Evolutionary conservation across 2,797 vertebrate genomes (phyloP).

Genomic region (Catamblyrhynchus diadema): DNA sequence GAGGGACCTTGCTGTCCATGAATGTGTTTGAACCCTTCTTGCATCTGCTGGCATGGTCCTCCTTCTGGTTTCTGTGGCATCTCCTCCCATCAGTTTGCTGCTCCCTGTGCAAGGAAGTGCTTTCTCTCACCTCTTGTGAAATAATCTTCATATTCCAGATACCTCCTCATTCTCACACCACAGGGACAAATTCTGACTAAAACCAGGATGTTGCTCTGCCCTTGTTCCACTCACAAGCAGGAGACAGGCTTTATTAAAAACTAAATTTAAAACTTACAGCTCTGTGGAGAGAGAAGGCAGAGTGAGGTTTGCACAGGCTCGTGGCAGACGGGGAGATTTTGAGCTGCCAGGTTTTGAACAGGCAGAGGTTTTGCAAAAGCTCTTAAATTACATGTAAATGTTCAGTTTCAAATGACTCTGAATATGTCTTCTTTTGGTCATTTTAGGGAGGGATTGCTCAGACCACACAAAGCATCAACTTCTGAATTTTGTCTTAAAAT

Average conservation of each 20-base stretch:
- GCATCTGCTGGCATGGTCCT: background rate
- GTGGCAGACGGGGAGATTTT: background rate
- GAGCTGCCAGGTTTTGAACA: background rate
- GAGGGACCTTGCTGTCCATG: background rate
- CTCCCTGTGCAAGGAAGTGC: background rate
- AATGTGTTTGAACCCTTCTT: background rate
- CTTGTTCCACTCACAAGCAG: background rate
- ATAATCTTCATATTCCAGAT: slow-evolving; percentile 20
- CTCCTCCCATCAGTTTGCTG: background rate
- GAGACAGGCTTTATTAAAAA: background rate
- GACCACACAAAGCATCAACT: background rate
- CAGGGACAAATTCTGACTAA: background rate
- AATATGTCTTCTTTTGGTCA: background rate
- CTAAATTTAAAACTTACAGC: background rate
- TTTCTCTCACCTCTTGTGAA: background rate
- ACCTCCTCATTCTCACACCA: background rate
- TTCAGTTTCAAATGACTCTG: background rate
- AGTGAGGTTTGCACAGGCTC: background rate
- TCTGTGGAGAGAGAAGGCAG: background rate
- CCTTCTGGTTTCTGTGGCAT: background rate
- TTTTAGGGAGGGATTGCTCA: background rate
- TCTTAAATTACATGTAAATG: background rate
- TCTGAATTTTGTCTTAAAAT: background rate
- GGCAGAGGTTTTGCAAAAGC: background rate
- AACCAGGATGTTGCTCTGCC: background rate